Evolutionary conservation across 2,888 invertebrate genomes (phyloP).

Genomic region (Drosophila lutescens): DNA sequence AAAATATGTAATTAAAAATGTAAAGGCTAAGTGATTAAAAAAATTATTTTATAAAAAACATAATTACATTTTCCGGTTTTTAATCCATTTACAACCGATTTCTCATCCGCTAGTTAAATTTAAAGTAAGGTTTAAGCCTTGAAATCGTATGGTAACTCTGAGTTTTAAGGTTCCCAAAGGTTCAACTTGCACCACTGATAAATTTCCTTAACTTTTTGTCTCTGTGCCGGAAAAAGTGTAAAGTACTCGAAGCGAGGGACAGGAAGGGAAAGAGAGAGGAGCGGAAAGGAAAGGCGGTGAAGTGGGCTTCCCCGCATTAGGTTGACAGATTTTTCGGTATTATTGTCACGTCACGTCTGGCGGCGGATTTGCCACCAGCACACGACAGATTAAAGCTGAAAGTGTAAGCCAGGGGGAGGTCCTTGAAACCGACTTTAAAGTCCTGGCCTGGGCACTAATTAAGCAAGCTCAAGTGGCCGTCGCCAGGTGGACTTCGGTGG

Average conservation of each 20-base stretch:
- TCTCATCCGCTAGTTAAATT: no score
- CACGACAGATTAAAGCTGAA: constrained; percentile 49
- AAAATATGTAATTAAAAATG: no score
- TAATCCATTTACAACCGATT: no score
- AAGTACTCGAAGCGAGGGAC: constrained; percentile 6
- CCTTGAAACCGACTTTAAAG: constrained; percentile 13
- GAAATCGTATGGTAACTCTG: no score
- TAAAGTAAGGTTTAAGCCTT: no score
- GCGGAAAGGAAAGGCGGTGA: background rate
- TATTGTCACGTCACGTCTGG: constrained; percentile 79
- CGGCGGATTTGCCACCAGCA: constrained; percentile 35
- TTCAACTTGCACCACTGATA: no score
- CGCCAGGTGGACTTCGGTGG: constrained; percentile 55
- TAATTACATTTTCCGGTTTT: no score
- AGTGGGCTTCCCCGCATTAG: constrained; percentile 41
- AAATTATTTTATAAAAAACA: no score
- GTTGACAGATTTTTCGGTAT: constrained; percentile 63
- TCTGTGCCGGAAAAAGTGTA: constrained; percentile 8
- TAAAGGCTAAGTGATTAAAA: no score
- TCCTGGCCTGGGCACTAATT: constrained; percentile 32
- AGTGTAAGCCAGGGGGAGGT: no score
- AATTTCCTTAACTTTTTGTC: background rate
- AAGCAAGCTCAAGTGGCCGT: constrained; percentile 39
- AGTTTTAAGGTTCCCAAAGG: no score
- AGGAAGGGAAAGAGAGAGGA: background rate